Percentiles rank a stretch among this genome's conserved stretches.
Conservation (phyloP, 92 coral and sea anemone genomes). For the Epizoanthus ramosus region DNA sequence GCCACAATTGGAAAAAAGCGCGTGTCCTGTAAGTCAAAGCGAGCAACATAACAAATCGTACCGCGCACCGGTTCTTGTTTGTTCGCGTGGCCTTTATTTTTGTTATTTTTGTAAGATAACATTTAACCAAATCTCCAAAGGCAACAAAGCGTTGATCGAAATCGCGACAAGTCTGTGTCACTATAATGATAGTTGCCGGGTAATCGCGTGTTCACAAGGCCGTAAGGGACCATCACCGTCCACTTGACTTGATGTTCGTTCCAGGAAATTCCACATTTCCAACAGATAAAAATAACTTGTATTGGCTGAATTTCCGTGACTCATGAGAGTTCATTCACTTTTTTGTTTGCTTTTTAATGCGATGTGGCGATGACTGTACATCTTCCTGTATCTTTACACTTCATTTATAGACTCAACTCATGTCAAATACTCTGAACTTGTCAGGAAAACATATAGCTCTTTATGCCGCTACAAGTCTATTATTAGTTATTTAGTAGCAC, state of each 20-base stretch:
- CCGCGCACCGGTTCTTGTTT: neutral
- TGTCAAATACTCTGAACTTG: neutral
- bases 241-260: neutral
- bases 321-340: neutral
- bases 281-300: too few species aligned
- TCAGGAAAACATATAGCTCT: neutral
- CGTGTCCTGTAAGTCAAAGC: neutral
- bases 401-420: too few species aligned
- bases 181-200: neutral
- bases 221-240: neutral
- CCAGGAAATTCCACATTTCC: neutral
- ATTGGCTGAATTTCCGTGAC: neutral
- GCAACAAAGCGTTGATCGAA: constrained; percentile 13
- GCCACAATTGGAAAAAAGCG: neutral
- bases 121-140: neutral
- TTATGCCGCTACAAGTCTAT: too few species aligned
- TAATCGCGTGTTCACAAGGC: neutral
- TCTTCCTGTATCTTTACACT: too few species aligned
- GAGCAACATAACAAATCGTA: neutral
- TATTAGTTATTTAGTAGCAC: too few species aligned
- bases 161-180: neutral
- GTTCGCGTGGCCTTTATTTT: neutral
- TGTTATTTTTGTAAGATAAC: constrained; percentile 21
- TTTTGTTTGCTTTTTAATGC: neutral
- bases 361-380: too few species aligned